These are phyloP conservation scores for Takifugu bimaculatus DNA, from an alignment of 2,113 vertebrate genomes.

Conservation along the genomic window DNA sequence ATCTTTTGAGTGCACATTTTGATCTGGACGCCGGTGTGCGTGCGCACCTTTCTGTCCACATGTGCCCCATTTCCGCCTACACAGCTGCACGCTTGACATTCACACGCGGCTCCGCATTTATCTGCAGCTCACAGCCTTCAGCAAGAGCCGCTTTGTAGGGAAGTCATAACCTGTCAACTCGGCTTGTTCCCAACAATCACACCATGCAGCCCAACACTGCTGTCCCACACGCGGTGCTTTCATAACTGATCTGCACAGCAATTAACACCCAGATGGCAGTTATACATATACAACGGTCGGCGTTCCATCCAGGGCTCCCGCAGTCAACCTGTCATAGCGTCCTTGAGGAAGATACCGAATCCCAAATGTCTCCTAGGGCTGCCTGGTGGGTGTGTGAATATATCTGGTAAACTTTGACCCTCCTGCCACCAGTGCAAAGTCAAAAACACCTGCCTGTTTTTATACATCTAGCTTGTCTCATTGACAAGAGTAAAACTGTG, in stretches of 20 bases:
- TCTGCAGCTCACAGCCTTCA: constrained; percentile 44
- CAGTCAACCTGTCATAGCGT: too few species aligned
- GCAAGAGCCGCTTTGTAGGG: constrained; percentile 44
- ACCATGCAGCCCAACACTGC: constrained; percentile 8
- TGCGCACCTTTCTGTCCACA: neutral
- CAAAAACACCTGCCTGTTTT: too few species aligned
- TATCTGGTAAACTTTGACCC: too few species aligned
- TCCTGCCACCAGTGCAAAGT: too few species aligned
- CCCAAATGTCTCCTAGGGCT: too few species aligned
- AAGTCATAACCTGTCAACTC: constrained; percentile 51
- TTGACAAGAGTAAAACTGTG: too few species aligned
- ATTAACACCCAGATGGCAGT: constrained; percentile 1
- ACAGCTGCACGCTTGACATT: constrained; percentile 30
- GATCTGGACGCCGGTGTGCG: neutral
- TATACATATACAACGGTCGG: too few species aligned
- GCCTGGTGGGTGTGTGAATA: too few species aligned
- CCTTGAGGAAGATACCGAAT: too few species aligned
- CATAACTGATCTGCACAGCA: constrained; percentile 8
- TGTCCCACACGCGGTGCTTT: constrained; percentile 3
- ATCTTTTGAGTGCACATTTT: neutral
- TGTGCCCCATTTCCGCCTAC: constrained; percentile 37
- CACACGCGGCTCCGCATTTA: constrained; percentile 38
- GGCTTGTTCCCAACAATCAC: constrained; percentile 43
- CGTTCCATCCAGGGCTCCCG: too few species aligned
- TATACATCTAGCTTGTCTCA: too few species aligned